Evolutionary conservation across 2,113 vertebrate species (phyloP).

Genomic region (Xenopus laevis): DNA sequence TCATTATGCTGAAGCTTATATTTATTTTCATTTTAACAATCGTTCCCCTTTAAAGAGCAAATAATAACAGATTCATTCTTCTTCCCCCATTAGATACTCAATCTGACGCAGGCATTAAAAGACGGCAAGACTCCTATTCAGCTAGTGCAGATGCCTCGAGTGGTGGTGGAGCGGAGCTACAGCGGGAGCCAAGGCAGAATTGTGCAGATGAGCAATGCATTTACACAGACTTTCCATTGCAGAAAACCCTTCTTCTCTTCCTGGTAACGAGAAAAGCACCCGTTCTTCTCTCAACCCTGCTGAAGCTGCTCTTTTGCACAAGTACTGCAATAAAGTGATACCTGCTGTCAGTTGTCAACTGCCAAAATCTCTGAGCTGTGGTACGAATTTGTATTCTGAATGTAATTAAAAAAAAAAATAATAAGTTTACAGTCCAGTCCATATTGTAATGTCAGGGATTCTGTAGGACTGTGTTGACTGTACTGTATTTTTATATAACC

Average conservation of each 20-base stretch:
- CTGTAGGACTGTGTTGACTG: constrained; percentile 51
- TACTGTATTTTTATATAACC: constrained; percentile 66
- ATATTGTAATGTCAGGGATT: constrained; percentile 69
- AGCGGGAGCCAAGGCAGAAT: constrained; percentile 81
- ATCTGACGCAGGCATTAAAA: constrained; percentile 88
- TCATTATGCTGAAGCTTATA: no score
- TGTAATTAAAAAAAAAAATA: no score
- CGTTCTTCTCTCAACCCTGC: constrained; percentile 15
- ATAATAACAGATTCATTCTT: neutral
- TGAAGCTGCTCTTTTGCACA: constrained; percentile 47
- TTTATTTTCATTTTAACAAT: no score
- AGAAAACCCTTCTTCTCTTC: constrained; percentile 94
- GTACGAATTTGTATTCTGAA: constrained; percentile 61
- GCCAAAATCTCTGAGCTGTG: constrained; percentile 52
- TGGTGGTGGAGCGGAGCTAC: constrained; percentile 86
- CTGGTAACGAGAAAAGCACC: constrained; percentile 68
- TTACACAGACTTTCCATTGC: constrained; percentile 94
- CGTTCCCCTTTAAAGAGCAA: no score
- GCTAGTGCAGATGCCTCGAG: constrained; percentile 93
- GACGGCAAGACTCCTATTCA: constrained; percentile 88
- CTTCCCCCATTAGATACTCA: constrained; percentile 76
- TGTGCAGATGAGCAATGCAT: constrained; percentile 79
- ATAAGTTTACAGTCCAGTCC: constrained; percentile 71
- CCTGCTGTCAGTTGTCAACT: constrained; percentile 53
- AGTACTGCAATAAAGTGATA: constrained; percentile 48